These are phyloP conservation scores for Galendromus occidentalis DNA, from an alignment of 1,140 invertebrate genomes.

Conservation along the genomic window DNA sequence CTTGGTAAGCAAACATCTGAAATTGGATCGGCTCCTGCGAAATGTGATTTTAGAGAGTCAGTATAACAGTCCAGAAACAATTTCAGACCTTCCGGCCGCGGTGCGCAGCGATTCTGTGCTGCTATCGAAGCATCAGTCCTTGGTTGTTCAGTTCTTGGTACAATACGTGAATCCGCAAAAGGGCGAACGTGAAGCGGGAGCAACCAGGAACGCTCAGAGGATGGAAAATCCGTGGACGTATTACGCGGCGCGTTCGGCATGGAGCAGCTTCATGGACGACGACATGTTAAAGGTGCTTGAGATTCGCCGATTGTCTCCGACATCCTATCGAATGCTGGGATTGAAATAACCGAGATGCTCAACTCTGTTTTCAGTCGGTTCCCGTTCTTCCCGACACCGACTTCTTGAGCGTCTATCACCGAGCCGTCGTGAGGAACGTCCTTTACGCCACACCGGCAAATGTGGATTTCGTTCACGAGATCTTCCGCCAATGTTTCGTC, in stretches of 20 bases:
- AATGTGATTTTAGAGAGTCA: background rate
- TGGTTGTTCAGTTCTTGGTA: background rate
- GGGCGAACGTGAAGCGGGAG: background rate
- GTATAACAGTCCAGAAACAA: too few relatives aligned
- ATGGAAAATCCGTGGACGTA: background rate
- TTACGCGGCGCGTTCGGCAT: background rate
- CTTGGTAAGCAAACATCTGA: conserved; percentile 37
- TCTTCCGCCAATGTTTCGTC: conserved; percentile 50
- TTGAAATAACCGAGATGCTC: background rate
- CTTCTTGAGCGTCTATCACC: background rate
- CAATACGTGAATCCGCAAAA: background rate
- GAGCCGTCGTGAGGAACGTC: conserved; percentile 52
- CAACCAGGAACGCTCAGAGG: background rate
- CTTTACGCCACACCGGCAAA: conserved; percentile 72
- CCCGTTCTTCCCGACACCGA: background rate
- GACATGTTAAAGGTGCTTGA: background rate
- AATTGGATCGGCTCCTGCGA: background rate
- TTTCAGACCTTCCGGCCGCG: background rate
- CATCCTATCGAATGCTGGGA: background rate
- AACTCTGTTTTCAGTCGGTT: background rate
- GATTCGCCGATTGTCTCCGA: background rate
- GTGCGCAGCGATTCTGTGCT: background rate
- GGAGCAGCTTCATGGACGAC: background rate
- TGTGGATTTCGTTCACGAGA: conserved; percentile 81
- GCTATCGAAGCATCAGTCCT: background rate